phyloP scores from a whole-genome alignment of 2,888 invertebrate genomes.

The Tinea pellionella region DNA sequence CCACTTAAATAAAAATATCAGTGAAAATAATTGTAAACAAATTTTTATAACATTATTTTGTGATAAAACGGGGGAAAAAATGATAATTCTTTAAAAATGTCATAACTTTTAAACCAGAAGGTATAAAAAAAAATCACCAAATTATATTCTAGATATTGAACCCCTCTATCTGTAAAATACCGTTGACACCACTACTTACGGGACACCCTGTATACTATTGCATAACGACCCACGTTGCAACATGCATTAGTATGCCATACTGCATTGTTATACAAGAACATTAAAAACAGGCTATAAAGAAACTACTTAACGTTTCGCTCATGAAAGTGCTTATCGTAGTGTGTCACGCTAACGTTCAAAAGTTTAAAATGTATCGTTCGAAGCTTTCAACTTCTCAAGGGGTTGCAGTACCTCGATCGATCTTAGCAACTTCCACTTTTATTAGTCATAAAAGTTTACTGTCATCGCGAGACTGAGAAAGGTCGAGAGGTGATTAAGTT shows the following conservation, averaged over 20 bases:
- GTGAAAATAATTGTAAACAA: no score
- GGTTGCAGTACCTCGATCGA: conserved; percentile 21
- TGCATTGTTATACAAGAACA: neutral
- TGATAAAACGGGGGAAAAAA: no score
- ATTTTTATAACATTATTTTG: no score
- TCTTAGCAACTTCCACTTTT: conserved; percentile 26
- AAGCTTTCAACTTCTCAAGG: conserved; percentile 7
- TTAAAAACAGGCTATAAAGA: neutral
- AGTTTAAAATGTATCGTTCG: neutral
- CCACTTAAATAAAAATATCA: no score
- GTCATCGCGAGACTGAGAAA: conserved; percentile 34
- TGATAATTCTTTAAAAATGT: no score
- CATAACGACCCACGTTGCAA: neutral
- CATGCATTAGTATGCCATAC: no score
- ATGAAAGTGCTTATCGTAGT: neutral
- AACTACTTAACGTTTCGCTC: conserved; percentile 1
- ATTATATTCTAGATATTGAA: no score
- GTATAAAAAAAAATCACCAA: no score
- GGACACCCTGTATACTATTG: no score
- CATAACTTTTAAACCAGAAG: no score
- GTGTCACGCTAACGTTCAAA: neutral
- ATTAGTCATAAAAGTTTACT: conserved; percentile 43
- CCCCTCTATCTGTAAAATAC: no score
- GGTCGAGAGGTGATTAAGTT: conserved; percentile 34
- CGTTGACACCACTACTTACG: no score